phyloP scores from a whole-genome alignment of 2,113 vertebrate species.

The Silurus meridionalis region DNA sequence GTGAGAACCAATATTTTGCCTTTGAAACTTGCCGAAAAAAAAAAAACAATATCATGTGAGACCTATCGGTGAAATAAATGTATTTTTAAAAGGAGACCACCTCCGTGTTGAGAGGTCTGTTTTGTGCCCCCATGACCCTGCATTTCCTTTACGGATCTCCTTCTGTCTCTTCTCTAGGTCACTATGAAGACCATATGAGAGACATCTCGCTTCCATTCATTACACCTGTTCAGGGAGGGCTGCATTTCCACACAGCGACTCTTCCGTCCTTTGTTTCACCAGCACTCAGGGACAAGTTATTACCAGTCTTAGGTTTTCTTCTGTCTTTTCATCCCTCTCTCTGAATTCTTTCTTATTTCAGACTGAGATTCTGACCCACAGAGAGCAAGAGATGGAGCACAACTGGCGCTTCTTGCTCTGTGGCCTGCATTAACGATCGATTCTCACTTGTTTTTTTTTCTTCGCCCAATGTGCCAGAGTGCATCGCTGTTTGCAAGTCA shows the following conservation, averaged over 20 bases:
- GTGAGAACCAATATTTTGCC: conserved; percentile 34
- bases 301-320: conserved; percentile 3
- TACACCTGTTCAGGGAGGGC: conserved; percentile 55
- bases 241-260: background rate
- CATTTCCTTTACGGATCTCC: conserved; percentile 24
- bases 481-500: conserved; percentile 54
- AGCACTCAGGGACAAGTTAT: conserved; percentile 52
- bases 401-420: conserved; percentile 50
- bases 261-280: conserved; percentile 53
- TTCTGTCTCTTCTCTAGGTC: conserved; percentile 55
- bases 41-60: background rate
- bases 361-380: background rate
- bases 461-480: conserved; percentile 66
- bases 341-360: background rate
- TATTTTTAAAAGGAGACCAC: conserved; percentile 44
- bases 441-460: conserved; percentile 57
- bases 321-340: background rate
- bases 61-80: conserved; percentile 38
- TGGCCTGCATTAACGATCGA: conserved; percentile 71
- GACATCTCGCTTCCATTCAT: conserved; percentile 61
- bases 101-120: conserved; percentile 54
- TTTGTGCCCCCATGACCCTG: conserved; percentile 44
- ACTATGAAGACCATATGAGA: conserved; percentile 65
- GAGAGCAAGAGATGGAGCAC: background rate
- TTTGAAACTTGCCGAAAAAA: conserved; percentile 34